These are phyloP conservation scores for Suillia variegata DNA, from an alignment of 2,888 invertebrate genomes.

Conservation along the genomic window DNA sequence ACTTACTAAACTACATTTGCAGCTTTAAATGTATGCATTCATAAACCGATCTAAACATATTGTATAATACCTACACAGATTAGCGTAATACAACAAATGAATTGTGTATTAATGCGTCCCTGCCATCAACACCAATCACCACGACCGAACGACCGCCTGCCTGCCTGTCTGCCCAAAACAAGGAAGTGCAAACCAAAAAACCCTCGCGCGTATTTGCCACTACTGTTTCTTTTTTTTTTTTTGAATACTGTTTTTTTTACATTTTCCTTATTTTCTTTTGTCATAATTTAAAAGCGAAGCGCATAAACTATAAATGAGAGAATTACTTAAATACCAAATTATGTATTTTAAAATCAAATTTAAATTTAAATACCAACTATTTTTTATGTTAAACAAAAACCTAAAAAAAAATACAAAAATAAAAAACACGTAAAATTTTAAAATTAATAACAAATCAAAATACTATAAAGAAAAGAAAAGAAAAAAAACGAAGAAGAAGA, in stretches of 20 bases:
- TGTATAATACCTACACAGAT: too few relatives aligned
- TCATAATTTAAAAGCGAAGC: constrained; percentile 18
- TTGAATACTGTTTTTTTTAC: too few relatives aligned
- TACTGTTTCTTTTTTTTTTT: constrained; percentile 34
- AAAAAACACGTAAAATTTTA: constrained; percentile 7
- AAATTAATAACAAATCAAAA: background rate
- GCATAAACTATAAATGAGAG: constrained; percentile 25
- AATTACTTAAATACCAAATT: constrained; percentile 33
- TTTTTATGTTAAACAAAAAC: background rate
- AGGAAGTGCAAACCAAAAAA: constrained; percentile 26
- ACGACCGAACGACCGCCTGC: too few relatives aligned
- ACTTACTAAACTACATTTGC: too few relatives aligned
- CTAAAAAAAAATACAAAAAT: constrained; percentile 5
- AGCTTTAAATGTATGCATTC: constrained; percentile 33
- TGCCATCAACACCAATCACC: too few relatives aligned
- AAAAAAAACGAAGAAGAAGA: constrained; percentile 6
- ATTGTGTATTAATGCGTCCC: constrained; percentile 50
- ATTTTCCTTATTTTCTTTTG: too few relatives aligned
- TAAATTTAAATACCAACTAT: constrained; percentile 24
- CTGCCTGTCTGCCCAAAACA: constrained; percentile 50
- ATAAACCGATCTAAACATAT: constrained; percentile 41
- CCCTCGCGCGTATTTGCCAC: constrained; percentile 56
- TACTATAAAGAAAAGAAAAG: too few relatives aligned
- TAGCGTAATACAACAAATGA: constrained; percentile 43
- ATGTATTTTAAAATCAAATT: constrained; percentile 26